Evolutionary conservation across 2,888 invertebrate species (phyloP), one percentile per base, ranked within the genome.

Genomic region (Schizaphis graminum): DNA sequence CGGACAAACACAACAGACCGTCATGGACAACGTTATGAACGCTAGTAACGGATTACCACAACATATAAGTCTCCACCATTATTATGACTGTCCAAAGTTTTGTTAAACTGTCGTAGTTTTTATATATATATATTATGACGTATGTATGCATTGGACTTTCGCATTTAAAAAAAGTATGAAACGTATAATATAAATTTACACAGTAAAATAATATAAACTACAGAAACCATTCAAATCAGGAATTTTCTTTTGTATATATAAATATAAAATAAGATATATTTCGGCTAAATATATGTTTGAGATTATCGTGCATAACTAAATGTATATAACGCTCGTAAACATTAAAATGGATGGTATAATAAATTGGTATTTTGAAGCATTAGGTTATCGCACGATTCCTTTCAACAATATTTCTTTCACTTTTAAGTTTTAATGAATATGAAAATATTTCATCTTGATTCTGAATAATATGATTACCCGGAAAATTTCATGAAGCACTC

Each of bases 51-150:
- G 93, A 57, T 21, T 89, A 41, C 44, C 89, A 49, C 93, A 94
- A 49, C 93, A 94, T 61, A 35, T 94, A 61, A 57, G 90, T 41
- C 88, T 94, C 89, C 93, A 94, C 26, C 93, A 94, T 86, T 94
- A 94, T 61, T 94, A 94, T 61, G 93, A 94, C 28, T 91, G 93
- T 44, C 61, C 93, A 0, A 94, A 94, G 61, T 94, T 94, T 86
- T 94, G 93, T 86, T 94, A n/a, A 49, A 1, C 16, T 24, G 1
- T 88, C 24, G 11, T 49, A 21, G 77, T 28, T 11, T 86, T 2
- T 28, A n/a, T 49, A 26, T 13, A 86, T 47, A 4, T 26, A 44
- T 47, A 26, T 47, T 47, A 26, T n/a, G 86, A 24, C 2, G 28
- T 28, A 3, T 41, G 28, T 53, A 57, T 57, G 13, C 11, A 28